Percentiles rank a stretch among this genome's conserved stretches.
Evolutionary conservation across 1,140 invertebrate species (phyloP).

Genomic region (Tetranychus urticae): DNA sequence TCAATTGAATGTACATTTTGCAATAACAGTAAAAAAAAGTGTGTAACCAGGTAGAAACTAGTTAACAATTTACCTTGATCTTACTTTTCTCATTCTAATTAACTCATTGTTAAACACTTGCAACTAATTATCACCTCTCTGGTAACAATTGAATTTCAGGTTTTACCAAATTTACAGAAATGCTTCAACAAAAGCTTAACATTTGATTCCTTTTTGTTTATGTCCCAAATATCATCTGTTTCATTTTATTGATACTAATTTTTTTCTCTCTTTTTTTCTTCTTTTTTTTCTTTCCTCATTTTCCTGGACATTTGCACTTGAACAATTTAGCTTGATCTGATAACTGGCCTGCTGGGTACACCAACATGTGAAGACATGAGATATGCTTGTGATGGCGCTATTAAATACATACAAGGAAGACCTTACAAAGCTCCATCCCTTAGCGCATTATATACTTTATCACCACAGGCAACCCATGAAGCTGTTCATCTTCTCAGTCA

Average conservation of each 20-base stretch:
- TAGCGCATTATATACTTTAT: slow-evolving; percentile 68
- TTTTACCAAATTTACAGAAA: too few species aligned
- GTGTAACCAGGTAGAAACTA: too few species aligned
- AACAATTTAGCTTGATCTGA: slow-evolving; percentile 58
- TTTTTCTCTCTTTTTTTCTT: neutral
- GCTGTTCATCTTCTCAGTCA: slow-evolving; percentile 90
- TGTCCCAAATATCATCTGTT: neutral
- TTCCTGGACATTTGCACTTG: neutral
- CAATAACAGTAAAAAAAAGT: too few species aligned
- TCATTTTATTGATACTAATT: neutral
- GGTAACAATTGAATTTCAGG: too few species aligned
- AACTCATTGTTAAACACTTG: too few species aligned
- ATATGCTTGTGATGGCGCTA: slow-evolving; percentile 81
- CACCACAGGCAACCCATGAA: slow-evolving; percentile 78
- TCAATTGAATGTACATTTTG: too few species aligned
- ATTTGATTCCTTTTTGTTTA: neutral
- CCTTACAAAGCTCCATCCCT: slow-evolving; percentile 67
- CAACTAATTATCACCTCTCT: too few species aligned
- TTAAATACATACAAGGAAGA: slow-evolving; percentile 67
- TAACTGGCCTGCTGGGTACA: slow-evolving; percentile 90
- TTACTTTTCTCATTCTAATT: too few species aligned
- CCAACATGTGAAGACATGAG: slow-evolving; percentile 75
- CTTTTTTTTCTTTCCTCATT: neutral
- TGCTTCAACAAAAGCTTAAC: too few species aligned
- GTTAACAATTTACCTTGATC: too few species aligned